Percentiles rank a stretch among this genome's conserved stretches.
Conservation (phyloP, 2,888 invertebrate species). For the Pristionchus mayeri region DNA sequence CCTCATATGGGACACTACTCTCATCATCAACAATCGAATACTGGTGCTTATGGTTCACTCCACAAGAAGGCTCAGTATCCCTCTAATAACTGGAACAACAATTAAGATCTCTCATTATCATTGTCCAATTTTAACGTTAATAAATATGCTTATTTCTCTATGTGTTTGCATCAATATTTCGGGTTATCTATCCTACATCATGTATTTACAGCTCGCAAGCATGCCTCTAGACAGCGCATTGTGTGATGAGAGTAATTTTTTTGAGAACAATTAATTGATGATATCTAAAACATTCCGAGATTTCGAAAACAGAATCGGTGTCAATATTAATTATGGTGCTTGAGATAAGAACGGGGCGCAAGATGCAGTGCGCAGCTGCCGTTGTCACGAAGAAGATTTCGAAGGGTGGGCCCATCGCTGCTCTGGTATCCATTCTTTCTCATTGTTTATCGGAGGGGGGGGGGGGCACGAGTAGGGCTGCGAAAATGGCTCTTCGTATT, state of each 20-base stretch:
- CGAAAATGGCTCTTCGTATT: too few species aligned
- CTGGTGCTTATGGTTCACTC: constrained; percentile 9
- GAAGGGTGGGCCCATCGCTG: too few species aligned
- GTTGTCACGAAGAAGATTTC: too few species aligned
- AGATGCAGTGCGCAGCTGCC: too few species aligned
- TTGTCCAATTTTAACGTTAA: constrained; percentile 34
- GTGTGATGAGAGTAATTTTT: neutral
- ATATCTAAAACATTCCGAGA: too few species aligned
- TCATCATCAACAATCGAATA: constrained; percentile 32
- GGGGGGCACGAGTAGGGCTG: too few species aligned
- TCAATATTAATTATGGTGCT: too few species aligned
- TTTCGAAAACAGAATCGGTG: too few species aligned
- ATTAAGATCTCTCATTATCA: constrained; percentile 15
- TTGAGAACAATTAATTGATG: neutral
- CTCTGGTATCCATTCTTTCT: too few species aligned
- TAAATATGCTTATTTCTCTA: constrained; percentile 11
- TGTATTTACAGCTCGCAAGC: neutral
- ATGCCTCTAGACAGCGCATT: neutral
- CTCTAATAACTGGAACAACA: constrained; percentile 25
- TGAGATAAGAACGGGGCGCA: too few species aligned
- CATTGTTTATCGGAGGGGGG: too few species aligned
- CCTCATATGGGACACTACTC: constrained; percentile 42
- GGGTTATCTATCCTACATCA: neutral
- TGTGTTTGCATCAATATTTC: neutral
- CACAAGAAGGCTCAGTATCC: constrained; percentile 45